phyloP scores from a whole-genome alignment of 2,888 invertebrate species.

The Machimus atricapillus region DNA sequence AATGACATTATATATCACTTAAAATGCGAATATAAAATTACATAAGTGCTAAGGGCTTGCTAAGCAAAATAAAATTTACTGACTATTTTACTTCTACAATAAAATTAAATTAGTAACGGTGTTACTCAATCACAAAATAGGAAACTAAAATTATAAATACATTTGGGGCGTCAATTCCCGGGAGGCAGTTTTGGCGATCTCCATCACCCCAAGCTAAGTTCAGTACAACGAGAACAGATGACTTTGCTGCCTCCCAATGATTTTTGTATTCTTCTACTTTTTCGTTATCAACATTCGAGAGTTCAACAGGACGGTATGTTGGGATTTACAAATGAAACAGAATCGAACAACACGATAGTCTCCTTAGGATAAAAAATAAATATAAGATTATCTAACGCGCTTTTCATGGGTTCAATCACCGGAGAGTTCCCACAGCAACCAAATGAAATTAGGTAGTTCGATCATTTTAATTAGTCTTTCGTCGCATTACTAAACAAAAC shows the following conservation, averaged over 20 bases:
- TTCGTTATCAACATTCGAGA: background rate
- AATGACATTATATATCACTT: background rate
- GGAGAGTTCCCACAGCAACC: background rate
- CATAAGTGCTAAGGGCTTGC: background rate
- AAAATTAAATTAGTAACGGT: slow-evolving; percentile 20
- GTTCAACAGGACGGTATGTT: background rate
- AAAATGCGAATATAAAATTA: slow-evolving; percentile 17
- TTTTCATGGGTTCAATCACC: background rate
- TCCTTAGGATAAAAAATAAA: background rate
- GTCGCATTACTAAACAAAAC: background rate
- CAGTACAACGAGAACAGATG: background rate
- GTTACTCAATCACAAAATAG: slow-evolving; percentile 33
- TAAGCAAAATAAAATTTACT: background rate
- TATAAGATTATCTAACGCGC: background rate
- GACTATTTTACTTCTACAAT: background rate
- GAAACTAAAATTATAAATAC: background rate
- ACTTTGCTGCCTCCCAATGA: background rate
- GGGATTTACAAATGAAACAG: background rate
- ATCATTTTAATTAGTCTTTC: background rate
- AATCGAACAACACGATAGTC: background rate
- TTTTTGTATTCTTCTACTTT: background rate
- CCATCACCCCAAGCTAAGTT: background rate
- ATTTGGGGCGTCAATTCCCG: background rate
- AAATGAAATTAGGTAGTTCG: background rate
- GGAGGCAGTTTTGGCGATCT: background rate